phyloP scores from a whole-genome alignment of 2,797 vertebrate genomes.

The Sitta carolinensis region DNA sequence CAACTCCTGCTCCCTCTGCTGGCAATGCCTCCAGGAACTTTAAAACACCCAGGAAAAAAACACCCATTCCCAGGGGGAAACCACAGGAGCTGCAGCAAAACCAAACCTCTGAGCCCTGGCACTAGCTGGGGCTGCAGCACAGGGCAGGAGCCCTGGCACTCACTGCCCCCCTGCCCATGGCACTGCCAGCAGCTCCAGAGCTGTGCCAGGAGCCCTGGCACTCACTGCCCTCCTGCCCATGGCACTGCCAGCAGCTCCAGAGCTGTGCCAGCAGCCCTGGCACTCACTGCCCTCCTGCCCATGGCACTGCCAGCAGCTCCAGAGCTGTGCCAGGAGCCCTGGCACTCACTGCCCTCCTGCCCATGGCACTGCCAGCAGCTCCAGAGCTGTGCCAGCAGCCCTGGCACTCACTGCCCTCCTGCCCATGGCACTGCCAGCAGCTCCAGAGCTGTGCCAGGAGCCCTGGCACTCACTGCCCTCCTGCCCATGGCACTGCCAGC shows the following conservation, averaged over 20 bases:
- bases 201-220: neutral
- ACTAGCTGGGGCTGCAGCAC: neutral
- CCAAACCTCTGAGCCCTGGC: neutral
- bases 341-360: neutral
- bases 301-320: neutral
- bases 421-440: no score
- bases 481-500: no score
- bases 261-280: neutral
- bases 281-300: fast-evolving
- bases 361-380: neutral
- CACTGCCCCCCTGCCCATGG: fast-evolving
- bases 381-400: neutral
- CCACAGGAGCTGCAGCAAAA: neutral
- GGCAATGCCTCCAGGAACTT: constrained; percentile 4
- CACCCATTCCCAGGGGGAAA: no score
- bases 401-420: no score
- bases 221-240: fast-evolving
- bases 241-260: neutral
- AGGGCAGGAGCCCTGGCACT: neutral
- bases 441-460: no score
- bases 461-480: no score
- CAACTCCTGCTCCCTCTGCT: constrained; percentile 59
- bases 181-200: neutral
- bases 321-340: neutral
- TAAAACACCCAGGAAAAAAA: neutral